phyloP scores from a whole-genome alignment of 2,888 invertebrate genomes.

The Noctua comes region DNA sequence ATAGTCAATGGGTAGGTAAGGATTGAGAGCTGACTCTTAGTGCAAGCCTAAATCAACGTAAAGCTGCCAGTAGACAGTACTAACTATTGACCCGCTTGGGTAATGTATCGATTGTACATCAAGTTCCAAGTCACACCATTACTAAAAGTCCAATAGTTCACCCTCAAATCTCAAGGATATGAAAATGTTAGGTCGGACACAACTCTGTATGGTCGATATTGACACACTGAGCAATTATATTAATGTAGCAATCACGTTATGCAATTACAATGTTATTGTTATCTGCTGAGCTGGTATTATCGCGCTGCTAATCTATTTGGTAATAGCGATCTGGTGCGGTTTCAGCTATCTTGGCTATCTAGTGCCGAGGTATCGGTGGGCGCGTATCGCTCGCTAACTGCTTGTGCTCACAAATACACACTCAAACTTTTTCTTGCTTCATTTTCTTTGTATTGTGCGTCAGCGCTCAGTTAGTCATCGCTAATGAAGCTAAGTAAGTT shows the following conservation, averaged over 20 bases:
- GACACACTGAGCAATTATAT: slow-evolving; percentile 22
- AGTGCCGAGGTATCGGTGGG: not conserved
- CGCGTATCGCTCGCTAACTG: slow-evolving; percentile 30
- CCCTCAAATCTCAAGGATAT: not conserved
- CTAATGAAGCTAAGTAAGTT: slow-evolving; percentile 63
- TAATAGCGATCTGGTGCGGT: slow-evolving; percentile 18
- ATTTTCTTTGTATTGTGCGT: slow-evolving; percentile 61
- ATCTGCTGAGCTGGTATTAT: slow-evolving; percentile 39
- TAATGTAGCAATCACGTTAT: slow-evolving; percentile 28
- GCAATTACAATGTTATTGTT: slow-evolving; percentile 30
- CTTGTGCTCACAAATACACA: slow-evolving; percentile 39
- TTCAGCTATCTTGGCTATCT: slow-evolving; percentile 25
- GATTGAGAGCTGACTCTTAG: not conserved
- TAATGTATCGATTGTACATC: not conserved
- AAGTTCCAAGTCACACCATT: not conserved
- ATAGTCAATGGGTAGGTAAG: not conserved
- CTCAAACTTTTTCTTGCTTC: slow-evolving; percentile 49
- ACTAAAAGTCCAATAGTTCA: not conserved
- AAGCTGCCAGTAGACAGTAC: not conserved
- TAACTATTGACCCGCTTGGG: not conserved
- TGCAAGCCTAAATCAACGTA: not conserved
- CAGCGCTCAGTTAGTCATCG: slow-evolving; percentile 63
- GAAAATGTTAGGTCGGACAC: not conserved
- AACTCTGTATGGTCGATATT: slow-evolving; percentile 11
- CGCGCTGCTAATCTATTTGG: slow-evolving; percentile 40